Conservation (phyloP, 2,113 vertebrate genomes). For the Pseudopipra pipra region DNA sequence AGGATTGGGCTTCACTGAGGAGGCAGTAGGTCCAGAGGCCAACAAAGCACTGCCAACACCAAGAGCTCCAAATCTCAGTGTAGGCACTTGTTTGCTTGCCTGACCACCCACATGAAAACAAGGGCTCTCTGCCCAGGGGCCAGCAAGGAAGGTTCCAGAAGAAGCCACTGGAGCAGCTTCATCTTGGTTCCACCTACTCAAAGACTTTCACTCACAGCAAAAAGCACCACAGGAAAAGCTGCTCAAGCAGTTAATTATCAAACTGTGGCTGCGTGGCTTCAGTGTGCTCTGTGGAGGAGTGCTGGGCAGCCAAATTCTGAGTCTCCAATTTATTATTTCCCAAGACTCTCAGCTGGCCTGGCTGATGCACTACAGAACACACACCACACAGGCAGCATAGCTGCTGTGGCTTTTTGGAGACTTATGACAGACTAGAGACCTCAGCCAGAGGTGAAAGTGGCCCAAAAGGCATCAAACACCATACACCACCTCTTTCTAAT, state of each 20-base stretch:
- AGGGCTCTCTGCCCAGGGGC: neutral
- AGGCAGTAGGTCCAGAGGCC: neutral
- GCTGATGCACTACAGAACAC: neutral
- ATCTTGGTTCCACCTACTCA: neutral
- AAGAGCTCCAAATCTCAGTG: neutral
- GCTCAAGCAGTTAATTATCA: neutral
- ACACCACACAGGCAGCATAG: neutral
- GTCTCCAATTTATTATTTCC: neutral
- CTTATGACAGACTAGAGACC: fast-evolving
- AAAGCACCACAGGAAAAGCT: neutral
- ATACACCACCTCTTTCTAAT: neutral
- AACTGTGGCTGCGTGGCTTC: neutral
- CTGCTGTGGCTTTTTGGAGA: neutral
- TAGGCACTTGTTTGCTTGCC: neutral
- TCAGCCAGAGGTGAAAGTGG: neutral
- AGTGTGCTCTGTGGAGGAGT: neutral
- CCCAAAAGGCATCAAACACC: neutral
- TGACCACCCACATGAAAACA: neutral
- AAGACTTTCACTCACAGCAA: neutral
- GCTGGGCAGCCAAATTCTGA: neutral
- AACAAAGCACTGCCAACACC: neutral
- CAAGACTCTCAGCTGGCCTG: neutral
- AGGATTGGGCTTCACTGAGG: neutral
- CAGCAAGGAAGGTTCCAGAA: neutral
- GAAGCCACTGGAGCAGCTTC: neutral